These are phyloP conservation scores for Galleria mellonella DNA, from an alignment of 1,140 invertebrate genomes.

Conservation along the genomic window DNA sequence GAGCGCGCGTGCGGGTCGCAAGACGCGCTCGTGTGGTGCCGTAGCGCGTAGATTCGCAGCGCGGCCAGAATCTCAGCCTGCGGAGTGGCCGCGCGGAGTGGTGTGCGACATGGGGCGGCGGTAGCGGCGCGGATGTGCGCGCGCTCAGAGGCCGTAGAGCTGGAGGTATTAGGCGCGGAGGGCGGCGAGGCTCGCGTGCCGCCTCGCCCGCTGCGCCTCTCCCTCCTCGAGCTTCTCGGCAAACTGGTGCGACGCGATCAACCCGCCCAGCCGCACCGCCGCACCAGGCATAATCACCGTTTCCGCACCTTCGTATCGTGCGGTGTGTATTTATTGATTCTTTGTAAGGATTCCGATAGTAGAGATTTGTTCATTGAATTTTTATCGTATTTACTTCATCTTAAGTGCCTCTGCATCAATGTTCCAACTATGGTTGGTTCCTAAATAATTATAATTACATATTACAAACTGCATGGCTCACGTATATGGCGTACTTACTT, in stretches of 20 bases:
- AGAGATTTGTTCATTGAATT: conserved; percentile 12
- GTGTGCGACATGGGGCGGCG: conserved; percentile 57
- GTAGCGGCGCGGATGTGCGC: conserved; percentile 68
- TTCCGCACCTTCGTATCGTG: conserved; percentile 78
- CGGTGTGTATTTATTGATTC: conserved; percentile 72
- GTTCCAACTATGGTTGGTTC: neutral
- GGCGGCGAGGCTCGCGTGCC: conserved; percentile 44
- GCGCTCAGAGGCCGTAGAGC: conserved; percentile 66
- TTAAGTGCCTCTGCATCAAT: neutral
- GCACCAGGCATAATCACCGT: conserved; percentile 77
- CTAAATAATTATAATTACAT: neutral
- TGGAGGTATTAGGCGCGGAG: conserved; percentile 66
- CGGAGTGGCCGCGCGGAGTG: conserved; percentile 47
- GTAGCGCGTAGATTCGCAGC: conserved; percentile 16
- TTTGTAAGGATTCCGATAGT: conserved; percentile 4
- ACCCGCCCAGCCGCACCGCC: conserved; percentile 63
- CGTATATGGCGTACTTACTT: too few relatives aligned
- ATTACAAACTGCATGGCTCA: neutral
- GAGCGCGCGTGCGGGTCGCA: conserved; percentile 40
- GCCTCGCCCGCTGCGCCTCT: conserved; percentile 72
- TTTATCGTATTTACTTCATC: conserved; percentile 8
- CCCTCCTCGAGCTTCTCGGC: conserved; percentile 79
- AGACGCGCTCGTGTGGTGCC: conserved; percentile 15
- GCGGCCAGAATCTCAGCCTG: conserved; percentile 21
- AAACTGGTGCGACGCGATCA: conserved; percentile 77